Percentiles rank a stretch among this genome's conserved stretches.
Evolutionary conservation across 2,113 vertebrate species (phyloP).

Genomic region (Ciconia stormi): DNA sequence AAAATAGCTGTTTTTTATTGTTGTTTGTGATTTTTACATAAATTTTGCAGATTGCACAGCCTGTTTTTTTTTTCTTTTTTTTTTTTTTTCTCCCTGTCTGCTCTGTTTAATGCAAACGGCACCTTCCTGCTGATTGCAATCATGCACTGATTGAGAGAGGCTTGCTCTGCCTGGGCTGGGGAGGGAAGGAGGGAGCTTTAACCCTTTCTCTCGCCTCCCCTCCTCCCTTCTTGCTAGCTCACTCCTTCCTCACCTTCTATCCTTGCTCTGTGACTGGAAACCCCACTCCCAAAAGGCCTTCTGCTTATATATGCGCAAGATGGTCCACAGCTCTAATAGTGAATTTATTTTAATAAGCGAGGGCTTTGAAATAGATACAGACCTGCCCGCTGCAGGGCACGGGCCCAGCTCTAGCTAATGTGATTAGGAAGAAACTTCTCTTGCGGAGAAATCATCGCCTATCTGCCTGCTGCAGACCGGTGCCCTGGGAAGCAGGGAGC

Average conservation of each 20-base stretch:
- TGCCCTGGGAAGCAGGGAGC: not conserved
- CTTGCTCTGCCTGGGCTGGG: conserved; percentile 44
- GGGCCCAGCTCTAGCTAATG: conserved; percentile 25
- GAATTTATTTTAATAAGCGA: conserved; percentile 36
- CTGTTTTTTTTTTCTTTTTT: not conserved
- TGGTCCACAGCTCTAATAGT: not conserved
- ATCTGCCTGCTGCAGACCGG: conserved; percentile 26
- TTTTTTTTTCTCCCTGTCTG: not conserved
- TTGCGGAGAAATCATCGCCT: not conserved
- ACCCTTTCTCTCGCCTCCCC: not conserved
- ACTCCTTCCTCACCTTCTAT: not conserved
- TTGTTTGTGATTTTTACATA: conserved; percentile 68
- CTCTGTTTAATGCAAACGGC: conserved; percentile 62
- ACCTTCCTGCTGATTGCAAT: conserved; percentile 76
- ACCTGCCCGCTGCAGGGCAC: conserved; percentile 31
- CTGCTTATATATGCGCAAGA: not conserved
- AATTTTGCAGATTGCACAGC: conserved; percentile 68
- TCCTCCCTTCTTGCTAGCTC: not conserved
- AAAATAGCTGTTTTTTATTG: conserved; percentile 28
- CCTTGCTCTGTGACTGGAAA: not conserved
- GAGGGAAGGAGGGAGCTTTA: conserved; percentile 39
- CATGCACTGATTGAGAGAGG: conserved; percentile 71
- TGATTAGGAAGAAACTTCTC: conserved; percentile 48
- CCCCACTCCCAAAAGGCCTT: not conserved
- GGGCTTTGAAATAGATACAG: conserved; percentile 40